Evolutionary conservation across 1,140 invertebrate species (phyloP), one percentile per base, ranked within the genome.

Genomic region (Zaprionus tsacasi): DNA sequence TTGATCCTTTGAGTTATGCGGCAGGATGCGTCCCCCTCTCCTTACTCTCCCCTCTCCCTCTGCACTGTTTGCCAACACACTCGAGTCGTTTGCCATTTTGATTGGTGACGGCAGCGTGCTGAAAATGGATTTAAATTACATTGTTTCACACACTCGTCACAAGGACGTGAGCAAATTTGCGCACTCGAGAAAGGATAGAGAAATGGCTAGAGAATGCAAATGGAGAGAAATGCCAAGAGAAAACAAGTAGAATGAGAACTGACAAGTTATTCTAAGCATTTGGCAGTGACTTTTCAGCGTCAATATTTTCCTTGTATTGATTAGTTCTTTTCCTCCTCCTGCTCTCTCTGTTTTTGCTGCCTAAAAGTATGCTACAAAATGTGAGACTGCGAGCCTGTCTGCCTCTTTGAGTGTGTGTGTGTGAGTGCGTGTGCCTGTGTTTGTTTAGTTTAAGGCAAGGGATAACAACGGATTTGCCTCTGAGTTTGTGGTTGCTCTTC

Each of bases 41-140:
- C 35, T 5, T 36, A 21, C 12, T 0, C 21, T 30, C 25, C 43
- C 50, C 33, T 15, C 27, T 8, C 21, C 38, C 38, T 15, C 17
- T 50, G 17, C 21, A 21, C 21, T 87, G 77, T 88, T 75, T 83
- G 80, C 70, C 70, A 82, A 72, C 76, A 88, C 76, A 78, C 70
- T 61, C 81, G 83, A 85, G 81, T 79, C 80, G 82, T 89, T 89
- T 89, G 81, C 85, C 85, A 85, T 85, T 88, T 88, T 88, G 83
- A 88, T 88, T 88, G 83, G 85, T 88, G 83, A 88, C 83, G 83
- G 17, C 68, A 57, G 65, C 70, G 65, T 88, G 86, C 80, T 79
- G 85, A 85, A 88, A 89, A 88, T 88, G 85, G 85, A 88, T 88
- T 88, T 88, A 88, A 88, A 88, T 88, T 88, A 88, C 85, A 88